Base-by-base conservation (phyloP, 1,140 invertebrate genomes). In the Trichonephila clavipes region DNA sequence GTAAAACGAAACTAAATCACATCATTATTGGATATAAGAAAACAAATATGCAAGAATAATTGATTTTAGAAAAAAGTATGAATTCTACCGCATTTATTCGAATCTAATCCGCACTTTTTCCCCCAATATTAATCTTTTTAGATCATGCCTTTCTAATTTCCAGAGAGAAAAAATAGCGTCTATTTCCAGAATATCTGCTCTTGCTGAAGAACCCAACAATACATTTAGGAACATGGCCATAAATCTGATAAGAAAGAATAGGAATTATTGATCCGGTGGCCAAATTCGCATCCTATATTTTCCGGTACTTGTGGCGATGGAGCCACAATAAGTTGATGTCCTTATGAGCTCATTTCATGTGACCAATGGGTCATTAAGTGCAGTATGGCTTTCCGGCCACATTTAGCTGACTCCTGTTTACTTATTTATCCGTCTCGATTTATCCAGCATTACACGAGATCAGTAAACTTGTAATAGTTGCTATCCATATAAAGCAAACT, bases 351-450 rank as follows among this genome's bases (percentile, higher is more conserved):
- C 69, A 77, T 77, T 77, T 18, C 16, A 24, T 16, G 24, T 6
- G 21, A 2, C 51, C 51, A 44, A 85, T 61, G 82, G 82, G n/a
- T 24, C 82, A 85, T 85, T 85, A 85, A 58, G 28, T 14, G 8
- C n/a, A 21, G 81, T 40, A 83, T 61, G 82, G 34, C 82, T 51
- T 19, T 24, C 40, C 24, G 16, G 24, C 28, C 44, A 5, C 8
- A 51, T 40, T 44, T 40, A 58, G 19, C 28, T 83, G 81, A 44
- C 82, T 85, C 51, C 14, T 18, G 82, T 59, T 85, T 85, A 85
- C 44, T 85, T 85, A 85, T 85, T 85, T 85, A 85, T 77, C 69
- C 16, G 3, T 34, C 28, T 34, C 28, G 16, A 77, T 77, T 77
- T 77, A 77, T 85, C 44, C 44, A 7, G 51, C n/a, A 1, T 58